These are phyloP conservation scores for Gonioctena quinquepunctata DNA, from an alignment of 1,140 invertebrate genomes.

Conservation along the genomic window DNA sequence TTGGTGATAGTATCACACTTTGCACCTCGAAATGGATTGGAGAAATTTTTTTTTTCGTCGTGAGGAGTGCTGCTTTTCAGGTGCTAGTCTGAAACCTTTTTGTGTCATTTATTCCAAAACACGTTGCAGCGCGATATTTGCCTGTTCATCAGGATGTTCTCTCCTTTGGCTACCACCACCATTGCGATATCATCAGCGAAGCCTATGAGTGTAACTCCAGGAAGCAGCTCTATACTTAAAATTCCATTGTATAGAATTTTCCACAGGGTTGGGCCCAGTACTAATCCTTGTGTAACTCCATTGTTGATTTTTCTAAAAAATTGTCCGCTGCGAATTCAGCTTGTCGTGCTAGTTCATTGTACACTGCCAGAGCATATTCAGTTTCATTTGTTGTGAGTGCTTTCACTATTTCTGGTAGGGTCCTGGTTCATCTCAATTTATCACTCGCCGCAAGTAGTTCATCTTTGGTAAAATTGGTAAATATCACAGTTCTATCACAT, in stretches of 20 bases:
- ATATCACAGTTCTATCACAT: no score
- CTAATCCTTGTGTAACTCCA: conserved; percentile 57
- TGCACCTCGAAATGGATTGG: no score
- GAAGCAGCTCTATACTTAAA: no score
- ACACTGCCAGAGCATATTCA: background rate
- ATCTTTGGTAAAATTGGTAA: background rate
- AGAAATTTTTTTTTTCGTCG: conserved; percentile 4
- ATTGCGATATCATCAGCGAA: no score
- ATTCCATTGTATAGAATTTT: no score
- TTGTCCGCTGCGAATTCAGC: background rate
- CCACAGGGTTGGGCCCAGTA: conserved; percentile 53
- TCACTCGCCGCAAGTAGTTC: background rate
- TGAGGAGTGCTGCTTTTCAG: conserved; percentile 35
- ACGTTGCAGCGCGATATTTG: conserved; percentile 17
- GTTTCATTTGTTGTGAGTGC: background rate
- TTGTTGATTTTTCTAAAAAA: conserved; percentile 22
- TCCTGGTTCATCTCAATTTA: conserved; percentile 1
- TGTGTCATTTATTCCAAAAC: conserved; percentile 19
- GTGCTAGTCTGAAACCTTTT: conserved; percentile 32
- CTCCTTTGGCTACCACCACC: no score
- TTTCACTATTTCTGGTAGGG: conserved; percentile 6
- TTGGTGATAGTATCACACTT: conserved; percentile 10
- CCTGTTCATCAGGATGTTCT: conserved; percentile 29
- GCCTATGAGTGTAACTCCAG: no score
- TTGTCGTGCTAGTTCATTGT: background rate